These are phyloP conservation scores for Chelonus insularis DNA, from an alignment of 1,140 invertebrate genomes.

Conservation along the genomic window DNA sequence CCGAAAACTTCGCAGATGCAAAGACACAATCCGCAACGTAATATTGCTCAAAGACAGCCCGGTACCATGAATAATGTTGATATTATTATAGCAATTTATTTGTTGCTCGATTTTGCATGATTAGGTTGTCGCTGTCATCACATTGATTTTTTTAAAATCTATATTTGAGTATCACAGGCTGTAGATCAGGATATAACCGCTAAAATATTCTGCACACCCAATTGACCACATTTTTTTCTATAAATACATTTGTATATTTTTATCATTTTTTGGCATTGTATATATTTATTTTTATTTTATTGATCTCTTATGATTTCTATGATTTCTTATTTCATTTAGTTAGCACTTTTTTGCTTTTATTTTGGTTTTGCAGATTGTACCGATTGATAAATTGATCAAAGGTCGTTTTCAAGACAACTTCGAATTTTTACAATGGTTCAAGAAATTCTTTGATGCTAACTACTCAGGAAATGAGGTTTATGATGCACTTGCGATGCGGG, in stretches of 20 bases:
- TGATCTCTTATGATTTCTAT: slow-evolving; percentile 20
- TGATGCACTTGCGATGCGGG: slow-evolving; percentile 82
- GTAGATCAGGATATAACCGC: too few species aligned
- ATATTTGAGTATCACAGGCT: too few species aligned
- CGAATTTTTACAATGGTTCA: slow-evolving; percentile 99
- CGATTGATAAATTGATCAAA: slow-evolving; percentile 89
- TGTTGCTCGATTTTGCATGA: slow-evolving; percentile 38
- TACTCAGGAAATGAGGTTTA: slow-evolving; percentile 87
- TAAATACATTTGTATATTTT: too few species aligned
- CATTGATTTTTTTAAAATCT: too few species aligned
- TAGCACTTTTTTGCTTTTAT: slow-evolving; percentile 51
- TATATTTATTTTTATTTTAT: slow-evolving; percentile 27
- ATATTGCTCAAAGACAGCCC: slow-evolving; percentile 49
- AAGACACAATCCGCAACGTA: slow-evolving; percentile 54
- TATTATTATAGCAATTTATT: slow-evolving; percentile 10
- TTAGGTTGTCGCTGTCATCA: slow-evolving; percentile 28
- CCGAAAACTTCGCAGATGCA: slow-evolving; percentile 55
- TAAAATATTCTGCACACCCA: too few species aligned
- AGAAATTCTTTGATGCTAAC: slow-evolving; percentile 99
- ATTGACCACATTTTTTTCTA: too few species aligned
- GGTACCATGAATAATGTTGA: slow-evolving; percentile 40
- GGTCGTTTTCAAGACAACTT: slow-evolving; percentile 98
- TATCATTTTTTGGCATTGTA: too few species aligned
- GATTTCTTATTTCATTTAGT: slow-evolving; percentile 32
- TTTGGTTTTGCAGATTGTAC: slow-evolving; percentile 74